phyloP scores from a whole-genome alignment of 2,797 vertebrate genomes.

The Remorina albescens region DNA sequence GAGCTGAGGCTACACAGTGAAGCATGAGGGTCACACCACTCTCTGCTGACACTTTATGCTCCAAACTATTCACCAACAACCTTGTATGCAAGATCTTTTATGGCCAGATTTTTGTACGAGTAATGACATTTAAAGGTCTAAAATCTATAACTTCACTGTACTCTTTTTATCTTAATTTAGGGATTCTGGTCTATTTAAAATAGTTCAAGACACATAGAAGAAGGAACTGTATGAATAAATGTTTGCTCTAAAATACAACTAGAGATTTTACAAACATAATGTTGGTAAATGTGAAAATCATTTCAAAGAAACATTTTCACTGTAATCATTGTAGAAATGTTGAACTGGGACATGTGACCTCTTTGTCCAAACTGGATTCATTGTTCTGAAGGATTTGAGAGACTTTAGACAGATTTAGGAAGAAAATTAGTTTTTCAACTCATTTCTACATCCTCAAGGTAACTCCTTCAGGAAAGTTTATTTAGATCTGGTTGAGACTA shows the following conservation, averaged over 20 bases:
- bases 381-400: conserved; percentile 9
- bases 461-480: conserved; percentile 16
- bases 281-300: too few relatives aligned
- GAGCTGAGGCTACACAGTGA: conserved; percentile 16
- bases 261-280: neutral
- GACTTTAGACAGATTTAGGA: conserved; percentile 5
- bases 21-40: conserved; percentile 14
- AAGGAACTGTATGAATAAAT: neutral
- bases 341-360: conserved; percentile 38
- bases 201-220: too few relatives aligned
- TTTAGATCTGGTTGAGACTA: neutral
- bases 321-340: conserved; percentile 15
- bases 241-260: neutral
- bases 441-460: neutral
- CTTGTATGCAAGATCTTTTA: neutral
- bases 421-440: conserved; percentile 24
- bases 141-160: neutral
- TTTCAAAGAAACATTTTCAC: neutral
- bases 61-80: neutral
- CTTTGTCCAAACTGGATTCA: conserved; percentile 13
- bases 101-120: neutral
- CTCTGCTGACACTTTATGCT: neutral
- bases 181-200: conserved; percentile 3
- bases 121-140: neutral
- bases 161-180: neutral